Evolutionary conservation across 2,888 invertebrate genomes (phyloP).

Genomic region (Agonopterix arenella): DNA sequence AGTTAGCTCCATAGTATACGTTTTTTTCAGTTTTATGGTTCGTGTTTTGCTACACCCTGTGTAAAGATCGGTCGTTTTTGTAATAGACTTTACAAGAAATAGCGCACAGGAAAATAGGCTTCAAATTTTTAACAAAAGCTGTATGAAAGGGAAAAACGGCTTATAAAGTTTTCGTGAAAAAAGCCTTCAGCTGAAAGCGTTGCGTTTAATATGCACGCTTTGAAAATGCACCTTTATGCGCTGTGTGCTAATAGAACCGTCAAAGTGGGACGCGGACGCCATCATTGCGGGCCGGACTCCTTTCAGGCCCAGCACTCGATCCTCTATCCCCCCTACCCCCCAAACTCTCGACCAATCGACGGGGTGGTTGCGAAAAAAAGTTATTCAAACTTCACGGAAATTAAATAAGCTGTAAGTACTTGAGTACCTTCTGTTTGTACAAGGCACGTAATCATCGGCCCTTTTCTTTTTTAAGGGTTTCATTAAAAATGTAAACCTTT

Average conservation of each 20-base stretch:
- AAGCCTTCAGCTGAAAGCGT: slow-evolving; percentile 26
- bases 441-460: background rate
- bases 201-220: slow-evolving; percentile 46
- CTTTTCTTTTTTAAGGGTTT: background rate
- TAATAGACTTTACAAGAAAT: too few species aligned
- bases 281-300: slow-evolving; percentile 18
- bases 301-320: slow-evolving; percentile 16
- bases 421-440: background rate
- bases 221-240: slow-evolving; percentile 45
- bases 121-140: background rate
- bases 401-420: slow-evolving; percentile 4
- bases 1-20: too few species aligned
- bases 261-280: slow-evolving; percentile 34
- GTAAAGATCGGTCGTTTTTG: too few species aligned
- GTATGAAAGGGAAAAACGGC: background rate
- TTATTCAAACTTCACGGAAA: slow-evolving; percentile 9
- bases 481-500: too few species aligned
- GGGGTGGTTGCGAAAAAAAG: slow-evolving; percentile 4
- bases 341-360: background rate
- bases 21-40: too few species aligned
- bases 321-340: background rate
- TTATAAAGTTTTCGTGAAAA: slow-evolving; percentile 9
- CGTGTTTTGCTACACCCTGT: too few species aligned
- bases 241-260: slow-evolving; percentile 36
- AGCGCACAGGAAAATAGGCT: too few species aligned